These are phyloP conservation scores for Zeus faber DNA, from an alignment of 2,113 vertebrate genomes.

Conservation along the genomic window DNA sequence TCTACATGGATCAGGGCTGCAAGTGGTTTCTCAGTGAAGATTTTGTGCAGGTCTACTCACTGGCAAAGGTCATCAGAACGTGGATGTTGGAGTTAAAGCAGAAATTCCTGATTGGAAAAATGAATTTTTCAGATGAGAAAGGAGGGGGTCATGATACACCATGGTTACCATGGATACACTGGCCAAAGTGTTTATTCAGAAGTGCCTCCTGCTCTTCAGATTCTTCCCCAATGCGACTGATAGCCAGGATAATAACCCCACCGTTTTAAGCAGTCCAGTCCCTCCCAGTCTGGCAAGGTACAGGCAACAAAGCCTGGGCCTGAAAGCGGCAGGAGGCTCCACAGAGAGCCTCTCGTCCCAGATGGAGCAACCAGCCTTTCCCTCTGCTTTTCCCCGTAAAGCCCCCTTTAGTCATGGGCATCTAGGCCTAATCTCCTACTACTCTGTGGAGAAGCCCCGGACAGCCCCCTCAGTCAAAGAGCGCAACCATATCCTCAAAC, in stretches of 20 bases:
- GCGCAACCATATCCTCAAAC: constrained; percentile 85
- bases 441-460: constrained; percentile 87
- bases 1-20: constrained; percentile 82
- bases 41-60: constrained; percentile 85
- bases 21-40: constrained; percentile 82
- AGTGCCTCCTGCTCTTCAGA: constrained; percentile 86
- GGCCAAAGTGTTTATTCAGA: constrained; percentile 88
- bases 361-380: constrained; percentile 77
- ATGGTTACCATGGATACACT: constrained; percentile 85
- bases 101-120: constrained; percentile 80
- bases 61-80: constrained; percentile 92
- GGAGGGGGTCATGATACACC: constrained; percentile 74
- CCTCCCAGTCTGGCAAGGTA: constrained; percentile 7
- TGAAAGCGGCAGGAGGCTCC: constrained; percentile 34
- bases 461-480: constrained; percentile 82
- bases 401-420: constrained; percentile 84
- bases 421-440: constrained; percentile 89
- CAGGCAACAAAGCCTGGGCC: constrained; percentile 24
- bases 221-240: constrained; percentile 75
- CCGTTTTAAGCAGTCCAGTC: constrained; percentile 70
- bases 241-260: constrained; percentile 42
- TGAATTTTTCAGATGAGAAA: constrained; percentile 71
- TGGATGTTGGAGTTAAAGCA: constrained; percentile 99
- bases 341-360: constrained; percentile 69
- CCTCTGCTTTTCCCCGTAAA: constrained; percentile 80